These are phyloP conservation scores for Trichogramma dendrolimi DNA, from an alignment of 2,888 invertebrate species.

Conservation along the genomic window DNA sequence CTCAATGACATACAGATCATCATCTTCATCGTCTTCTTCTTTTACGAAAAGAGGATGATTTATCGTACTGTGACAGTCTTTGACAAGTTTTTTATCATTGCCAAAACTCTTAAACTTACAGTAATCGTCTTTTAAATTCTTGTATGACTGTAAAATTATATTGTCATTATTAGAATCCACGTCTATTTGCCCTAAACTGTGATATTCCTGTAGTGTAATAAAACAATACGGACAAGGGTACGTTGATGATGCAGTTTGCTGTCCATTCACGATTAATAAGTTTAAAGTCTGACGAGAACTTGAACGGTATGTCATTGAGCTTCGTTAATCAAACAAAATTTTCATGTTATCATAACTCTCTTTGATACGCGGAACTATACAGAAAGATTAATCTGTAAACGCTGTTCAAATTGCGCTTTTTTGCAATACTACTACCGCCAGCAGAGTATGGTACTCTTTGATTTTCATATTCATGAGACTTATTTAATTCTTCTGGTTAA, in stretches of 20 bases:
- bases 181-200: background rate
- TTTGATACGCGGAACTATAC: background rate
- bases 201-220: constrained; percentile 6
- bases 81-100: background rate
- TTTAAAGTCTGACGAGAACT: constrained; percentile 6
- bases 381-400: constrained; percentile 8
- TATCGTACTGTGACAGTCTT: constrained; percentile 12
- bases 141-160: too few species aligned
- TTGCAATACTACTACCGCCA: background rate
- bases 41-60: constrained; percentile 14
- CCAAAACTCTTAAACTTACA: constrained; percentile 2
- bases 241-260: constrained; percentile 11
- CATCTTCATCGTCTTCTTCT: too few species aligned
- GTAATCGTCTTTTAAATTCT: background rate
- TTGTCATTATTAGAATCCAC: background rate
- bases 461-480: too few species aligned
- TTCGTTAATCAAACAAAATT: constrained; percentile 4
- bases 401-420: constrained; percentile 1
- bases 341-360: constrained; percentile 9
- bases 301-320: constrained; percentile 1
- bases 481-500: too few species aligned
- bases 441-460: too few species aligned
- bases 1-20: constrained; percentile 9
- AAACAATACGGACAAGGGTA: constrained; percentile 11
- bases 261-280: constrained; percentile 11